Base-by-base conservation (phyloP, 2,113 vertebrate species). In the Phalacrocorax brasilianus region DNA sequence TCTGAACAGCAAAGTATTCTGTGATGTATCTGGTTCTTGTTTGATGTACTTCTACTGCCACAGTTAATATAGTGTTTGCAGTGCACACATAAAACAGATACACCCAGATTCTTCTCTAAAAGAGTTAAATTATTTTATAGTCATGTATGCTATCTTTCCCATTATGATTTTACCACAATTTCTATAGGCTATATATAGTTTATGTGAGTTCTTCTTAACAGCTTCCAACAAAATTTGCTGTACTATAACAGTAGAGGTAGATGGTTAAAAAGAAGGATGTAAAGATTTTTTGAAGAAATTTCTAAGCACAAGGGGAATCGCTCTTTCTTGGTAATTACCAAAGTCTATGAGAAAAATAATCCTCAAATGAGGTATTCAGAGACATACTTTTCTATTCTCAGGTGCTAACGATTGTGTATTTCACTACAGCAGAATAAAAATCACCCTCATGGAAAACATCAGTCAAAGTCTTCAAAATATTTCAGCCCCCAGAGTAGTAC, bases 21-120 rank as follows among this genome's bases (percentile, higher is more conserved):
- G 82, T 47, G 89, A 95, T 85, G 92, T 96, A 85, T 97, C 97
- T 97, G 97, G 94, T 97, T 97, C 74, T 97, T 97, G 95, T 97
- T 97, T 97, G 96, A 97, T 97, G 96, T 95, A 56, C 88, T 91
- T 92, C 70, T 91, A 33, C 94, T 97, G 97, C 92, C 97, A 97
- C 49, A 95, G 78, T 88, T 93, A 96, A 97, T 97, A 96, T 7
- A 88, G 74, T 42, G 61, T 73, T 95, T 89, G 52, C 84, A 47
- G 56, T 35, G 56, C 59, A 53, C 92, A 96, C 79, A 96, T 52
- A 96, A 97, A 97, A 56, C 97, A 97, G 97, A 96, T 86, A 92
- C 11, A 1, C 35, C 40, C 66, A 76, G 62, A 90, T 80, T 94
- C 85, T 65, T 91, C 79, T 89, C 58, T 66, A 82, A 68, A 90